These are phyloP conservation scores for Bubo blakistoni DNA, from an alignment of 2,113 vertebrate genomes.

Conservation along the genomic window DNA sequence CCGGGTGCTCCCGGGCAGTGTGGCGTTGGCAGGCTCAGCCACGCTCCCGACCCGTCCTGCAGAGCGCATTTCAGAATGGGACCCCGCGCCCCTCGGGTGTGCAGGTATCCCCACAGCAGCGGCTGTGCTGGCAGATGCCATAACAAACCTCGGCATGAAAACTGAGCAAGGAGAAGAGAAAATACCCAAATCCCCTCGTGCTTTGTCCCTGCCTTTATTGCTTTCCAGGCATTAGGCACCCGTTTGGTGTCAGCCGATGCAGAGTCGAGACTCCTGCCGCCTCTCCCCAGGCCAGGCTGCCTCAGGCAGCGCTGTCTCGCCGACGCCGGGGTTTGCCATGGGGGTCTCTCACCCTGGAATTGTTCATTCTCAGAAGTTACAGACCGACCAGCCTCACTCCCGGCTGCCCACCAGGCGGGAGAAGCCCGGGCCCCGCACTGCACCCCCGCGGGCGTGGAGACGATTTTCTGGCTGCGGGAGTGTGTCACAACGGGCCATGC, in stretches of 20 bases:
- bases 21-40: rapidly evolving
- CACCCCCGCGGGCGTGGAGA: too few relatives aligned
- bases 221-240: neutral
- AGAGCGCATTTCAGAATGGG: rapidly evolving
- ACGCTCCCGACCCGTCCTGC: too few relatives aligned
- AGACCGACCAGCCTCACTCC: rapidly evolving
- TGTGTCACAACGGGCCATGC: neutral
- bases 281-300: too few relatives aligned
- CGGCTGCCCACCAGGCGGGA: neutral
- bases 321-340: rapidly evolving
- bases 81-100: rapidly evolving
- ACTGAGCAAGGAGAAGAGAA: neutral
- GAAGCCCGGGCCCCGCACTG: neutral
- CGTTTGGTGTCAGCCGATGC: rapidly evolving
- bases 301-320: rapidly evolving
- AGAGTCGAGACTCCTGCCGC: neutral
- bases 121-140: neutral
- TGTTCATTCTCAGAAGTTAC: rapidly evolving
- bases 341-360: rapidly evolving
- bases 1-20: rapidly evolving
- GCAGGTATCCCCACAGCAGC: rapidly evolving
- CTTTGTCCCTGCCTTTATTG: neutral
- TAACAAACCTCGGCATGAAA: neutral
- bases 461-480: neutral
- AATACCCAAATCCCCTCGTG: rapidly evolving